Conservation (phyloP, 2,113 vertebrate species). For the Eulacestoma nigropectus region DNA sequence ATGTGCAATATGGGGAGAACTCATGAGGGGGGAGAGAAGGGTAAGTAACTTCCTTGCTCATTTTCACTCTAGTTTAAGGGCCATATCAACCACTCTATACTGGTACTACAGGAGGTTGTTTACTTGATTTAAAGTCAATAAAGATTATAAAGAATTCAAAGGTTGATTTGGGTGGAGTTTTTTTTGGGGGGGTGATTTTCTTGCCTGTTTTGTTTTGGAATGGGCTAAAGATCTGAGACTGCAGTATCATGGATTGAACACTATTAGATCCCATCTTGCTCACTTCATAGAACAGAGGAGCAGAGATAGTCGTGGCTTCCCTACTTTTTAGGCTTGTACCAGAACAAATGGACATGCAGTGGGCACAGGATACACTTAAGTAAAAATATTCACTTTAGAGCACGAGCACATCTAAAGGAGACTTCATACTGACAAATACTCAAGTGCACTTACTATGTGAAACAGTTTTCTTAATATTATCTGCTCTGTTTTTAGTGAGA, state of each 20-base stretch:
- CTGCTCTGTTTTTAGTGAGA: background rate
- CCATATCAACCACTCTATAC: background rate
- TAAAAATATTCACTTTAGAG: background rate
- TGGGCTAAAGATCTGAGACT: background rate
- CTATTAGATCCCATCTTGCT: background rate
- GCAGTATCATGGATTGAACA: background rate
- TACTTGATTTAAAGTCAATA: background rate
- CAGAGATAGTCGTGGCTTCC: background rate
- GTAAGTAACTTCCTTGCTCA: background rate
- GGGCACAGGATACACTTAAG: background rate
- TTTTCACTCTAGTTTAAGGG: background rate
- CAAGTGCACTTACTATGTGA: background rate
- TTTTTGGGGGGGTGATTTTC: fast-evolving
- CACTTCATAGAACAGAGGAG: background rate
- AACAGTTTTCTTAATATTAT: background rate
- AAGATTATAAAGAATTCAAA: background rate
- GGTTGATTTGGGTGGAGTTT: background rate
- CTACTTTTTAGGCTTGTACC: background rate
- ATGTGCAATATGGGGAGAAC: fast-evolving
- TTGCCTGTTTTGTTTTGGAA: background rate
- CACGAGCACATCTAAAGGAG: background rate
- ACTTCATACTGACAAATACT: background rate
- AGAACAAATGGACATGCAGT: background rate
- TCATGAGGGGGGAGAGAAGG: background rate
- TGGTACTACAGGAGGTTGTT: background rate